Evolutionary conservation across 2,113 vertebrate genomes (phyloP), one percentile per base, ranked within the genome.

Genomic region (Engystomops pustulosus): DNA sequence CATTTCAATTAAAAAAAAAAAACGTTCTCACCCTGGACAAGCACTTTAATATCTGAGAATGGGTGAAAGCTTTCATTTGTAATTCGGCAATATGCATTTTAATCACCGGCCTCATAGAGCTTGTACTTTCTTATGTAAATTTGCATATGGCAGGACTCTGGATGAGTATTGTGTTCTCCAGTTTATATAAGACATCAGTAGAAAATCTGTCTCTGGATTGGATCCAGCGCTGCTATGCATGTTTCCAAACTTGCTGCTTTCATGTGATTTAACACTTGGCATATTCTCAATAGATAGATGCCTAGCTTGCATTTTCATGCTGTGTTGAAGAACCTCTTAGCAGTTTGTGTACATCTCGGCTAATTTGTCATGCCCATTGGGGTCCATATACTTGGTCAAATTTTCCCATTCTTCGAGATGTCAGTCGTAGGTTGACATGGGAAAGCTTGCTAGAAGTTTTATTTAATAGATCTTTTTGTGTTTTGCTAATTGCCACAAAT

Each of bases 211-310:
- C 41, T 62, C 71, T 76, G 81, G 81, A 67, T 76, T 51, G 17
- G 12, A 1, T 83, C 81, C 81, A 83, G 58, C 58, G 6, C 45
- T 67, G 30, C 81, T 65, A 76, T 83, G 71, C 55, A 51, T 83
- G 71, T 83, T 83, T 65, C 76, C 71, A 83, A 65, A 83, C 71
- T 76, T 47, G 25, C 81, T 83, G 38, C 55, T 76, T 83, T 75
- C 27, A 49, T 65, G 38, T 45, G 69, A 83, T 83, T 83, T 83
- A 83, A 76, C 81, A 75, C 70, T 83, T 83, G 81, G 82, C 72
- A 53, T 60, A 41, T 34, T 36, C 51, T 82, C 68, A 72, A 72
- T 82, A 53, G 72, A 69, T 77, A 77, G 60, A 65, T 83, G 74
- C 82, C 45, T 6, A 55, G 23, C 60, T 77, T 78, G 82, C 60